Base-by-base conservation (phyloP, 1,140 invertebrate genomes). In the Pachyrhynchus sulphureomaculatus region DNA sequence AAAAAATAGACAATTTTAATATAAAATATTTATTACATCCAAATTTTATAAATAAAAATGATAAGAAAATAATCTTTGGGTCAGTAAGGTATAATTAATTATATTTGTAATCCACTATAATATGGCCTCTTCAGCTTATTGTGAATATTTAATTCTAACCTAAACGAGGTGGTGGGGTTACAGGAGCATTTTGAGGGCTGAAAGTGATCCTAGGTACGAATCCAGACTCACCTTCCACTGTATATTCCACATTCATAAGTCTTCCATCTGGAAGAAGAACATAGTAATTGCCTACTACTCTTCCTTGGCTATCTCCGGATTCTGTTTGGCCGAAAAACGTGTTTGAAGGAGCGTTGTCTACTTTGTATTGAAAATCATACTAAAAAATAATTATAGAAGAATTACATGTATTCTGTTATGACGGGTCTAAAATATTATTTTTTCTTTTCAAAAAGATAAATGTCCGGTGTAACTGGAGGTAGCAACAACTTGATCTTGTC, bases 281-380 rank as follows among this genome's bases (percentile, higher is more conserved):
- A 60, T 80, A 81, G 74, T 88, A 88, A 18, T 80, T 80, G 9
- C 84, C 84, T 29, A 78, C 71, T 10, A 84, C 84, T 61, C 83
- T 82, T 48, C 85, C 85, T 52, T 77, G 77, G 2, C 79, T 81
- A 55, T 86, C 83, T 0, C 84, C 84, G 15, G 77, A 71, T 74
- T 88, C 86, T 51, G 83, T 83, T 42, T 85, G 81, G 12, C 85
- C 85, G 70, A 84, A 87, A 75, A 83, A 86, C 15, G 84, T 78
- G 52, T 81, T 76, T 51, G 83, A 84, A 62, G 83, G 80, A 57
- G 80, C 80, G 71, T 88, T 86, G 71, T 87, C 84, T 10, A 88
- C 86, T 72, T 86, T 84, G 68, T 86, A 88, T 74, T 86, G 81
- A 74, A 84, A 88, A 71, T 86, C 81, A 63, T 87, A 88, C 85